Evolutionary conservation across 1,140 invertebrate genomes (phyloP).

Genomic region (Lepidurus arcticus): DNA sequence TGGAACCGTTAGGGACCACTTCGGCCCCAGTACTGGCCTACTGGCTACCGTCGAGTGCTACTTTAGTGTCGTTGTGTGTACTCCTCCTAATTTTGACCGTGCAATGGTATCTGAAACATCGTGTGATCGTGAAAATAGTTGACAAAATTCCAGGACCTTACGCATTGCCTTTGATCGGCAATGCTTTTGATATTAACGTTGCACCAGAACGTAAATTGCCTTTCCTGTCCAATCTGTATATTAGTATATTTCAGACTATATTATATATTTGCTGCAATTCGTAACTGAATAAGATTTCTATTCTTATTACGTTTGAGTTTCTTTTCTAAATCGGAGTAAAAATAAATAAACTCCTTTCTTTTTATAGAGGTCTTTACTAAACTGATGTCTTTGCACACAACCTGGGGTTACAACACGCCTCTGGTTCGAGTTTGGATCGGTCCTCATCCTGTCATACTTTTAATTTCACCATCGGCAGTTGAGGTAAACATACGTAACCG

Average conservation of each 20-base stretch:
- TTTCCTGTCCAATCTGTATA: neutral
- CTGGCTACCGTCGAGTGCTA: conserved; percentile 11
- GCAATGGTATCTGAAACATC: neutral
- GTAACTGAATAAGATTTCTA: too few relatives aligned
- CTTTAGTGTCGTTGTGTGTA: neutral
- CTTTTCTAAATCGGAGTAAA: neutral
- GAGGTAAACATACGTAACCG: conserved; percentile 24
- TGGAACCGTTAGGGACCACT: neutral
- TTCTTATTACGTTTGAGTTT: neutral
- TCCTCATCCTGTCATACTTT: conserved; percentile 27
- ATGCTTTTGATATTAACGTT: conserved; percentile 15
- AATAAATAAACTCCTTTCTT: neutral
- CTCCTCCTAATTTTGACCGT: neutral
- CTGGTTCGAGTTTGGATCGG: conserved; percentile 32
- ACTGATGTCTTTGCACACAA: conserved; percentile 2
- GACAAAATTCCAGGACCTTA: conserved; percentile 20
- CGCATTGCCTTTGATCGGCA: neutral
- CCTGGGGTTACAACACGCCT: conserved; percentile 23
- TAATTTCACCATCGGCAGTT: conserved; percentile 3
- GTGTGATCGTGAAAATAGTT: neutral
- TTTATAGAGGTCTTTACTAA: conserved; percentile 1
- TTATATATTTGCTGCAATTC: neutral
- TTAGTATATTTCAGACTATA: neutral
- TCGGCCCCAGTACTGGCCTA: neutral
- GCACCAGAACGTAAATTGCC: neutral